These are phyloP conservation scores for Resseliella maxima DNA, from an alignment of 2,888 invertebrate species.

Conservation along the genomic window DNA sequence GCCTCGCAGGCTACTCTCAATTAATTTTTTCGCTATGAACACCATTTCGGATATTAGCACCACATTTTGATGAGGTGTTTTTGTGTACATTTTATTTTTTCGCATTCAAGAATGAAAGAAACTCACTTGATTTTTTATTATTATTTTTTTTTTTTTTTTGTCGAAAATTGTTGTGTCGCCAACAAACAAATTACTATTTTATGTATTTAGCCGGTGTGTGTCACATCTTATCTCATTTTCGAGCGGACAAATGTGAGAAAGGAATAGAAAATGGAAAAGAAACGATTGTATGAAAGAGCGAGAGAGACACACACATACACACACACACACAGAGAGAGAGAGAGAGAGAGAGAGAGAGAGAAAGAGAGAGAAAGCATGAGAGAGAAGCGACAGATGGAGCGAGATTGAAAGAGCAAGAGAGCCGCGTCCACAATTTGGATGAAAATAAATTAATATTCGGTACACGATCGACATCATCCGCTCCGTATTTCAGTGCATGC, in stretches of 20 bases:
- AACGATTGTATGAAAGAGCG: no score
- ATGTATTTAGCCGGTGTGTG: not conserved
- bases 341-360: no score
- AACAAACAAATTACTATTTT: constrained; percentile 15
- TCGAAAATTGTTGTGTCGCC: not conserved
- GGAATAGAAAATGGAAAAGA: no score
- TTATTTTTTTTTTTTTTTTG: not conserved
- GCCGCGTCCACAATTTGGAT: constrained; percentile 4
- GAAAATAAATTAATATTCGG: constrained; percentile 40
- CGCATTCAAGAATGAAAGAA: no score
- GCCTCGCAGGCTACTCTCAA: not conserved
- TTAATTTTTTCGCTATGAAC: not conserved
- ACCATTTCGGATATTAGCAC: not conserved
- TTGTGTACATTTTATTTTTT: no score
- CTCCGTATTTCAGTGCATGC: constrained; percentile 36
- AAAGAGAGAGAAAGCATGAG: no score
- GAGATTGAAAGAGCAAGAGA: no score
- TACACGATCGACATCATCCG: constrained; percentile 25
- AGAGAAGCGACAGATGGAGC: no score
- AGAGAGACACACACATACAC: no score
- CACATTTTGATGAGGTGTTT: not conserved
- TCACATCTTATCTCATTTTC: constrained; percentile 36
- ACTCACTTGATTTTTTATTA: no score
- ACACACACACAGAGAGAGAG: no score
- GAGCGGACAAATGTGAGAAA: not conserved